phyloP scores from a whole-genome alignment of 2,113 vertebrate species.

The Stigmatopora nigra region DNA sequence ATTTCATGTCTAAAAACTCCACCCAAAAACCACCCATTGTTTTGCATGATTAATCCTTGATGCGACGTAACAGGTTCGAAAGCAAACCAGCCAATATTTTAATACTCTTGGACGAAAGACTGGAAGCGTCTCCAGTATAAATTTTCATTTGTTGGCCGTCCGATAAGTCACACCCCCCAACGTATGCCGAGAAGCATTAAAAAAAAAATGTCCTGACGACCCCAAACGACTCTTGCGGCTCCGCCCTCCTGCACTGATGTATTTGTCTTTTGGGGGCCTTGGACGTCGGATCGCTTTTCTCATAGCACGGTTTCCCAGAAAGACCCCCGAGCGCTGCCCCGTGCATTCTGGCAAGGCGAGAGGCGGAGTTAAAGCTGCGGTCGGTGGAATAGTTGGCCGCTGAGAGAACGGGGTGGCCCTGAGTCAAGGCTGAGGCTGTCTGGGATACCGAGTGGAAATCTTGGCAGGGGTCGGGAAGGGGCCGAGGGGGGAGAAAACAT shows the following conservation, averaged over 20 bases:
- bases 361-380: constrained; percentile 65
- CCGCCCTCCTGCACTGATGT: constrained; percentile 45
- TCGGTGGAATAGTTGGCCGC: constrained; percentile 69
- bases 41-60: no score
- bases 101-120: not conserved
- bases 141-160: constrained; percentile 25
- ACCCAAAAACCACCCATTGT: not conserved
- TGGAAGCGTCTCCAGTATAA: not conserved
- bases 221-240: constrained; percentile 39
- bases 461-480: constrained; percentile 26
- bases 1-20: no score
- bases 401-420: constrained; percentile 63
- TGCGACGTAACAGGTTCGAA: not conserved
- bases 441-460: constrained; percentile 58
- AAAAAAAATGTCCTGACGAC: constrained; percentile 49
- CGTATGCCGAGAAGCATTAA: constrained; percentile 40
- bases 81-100: not conserved
- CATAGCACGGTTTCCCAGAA: constrained; percentile 56
- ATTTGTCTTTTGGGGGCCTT: constrained; percentile 50
- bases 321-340: constrained; percentile 62
- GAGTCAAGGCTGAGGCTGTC: constrained; percentile 67
- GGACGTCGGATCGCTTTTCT: constrained; percentile 42
- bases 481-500: constrained; percentile 38
- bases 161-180: constrained; percentile 30
- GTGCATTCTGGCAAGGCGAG: constrained; percentile 33